Percentiles rank a stretch among this genome's conserved stretches.
Conservation (phyloP, 2,113 vertebrate genomes). For the Cariama cristata region DNA sequence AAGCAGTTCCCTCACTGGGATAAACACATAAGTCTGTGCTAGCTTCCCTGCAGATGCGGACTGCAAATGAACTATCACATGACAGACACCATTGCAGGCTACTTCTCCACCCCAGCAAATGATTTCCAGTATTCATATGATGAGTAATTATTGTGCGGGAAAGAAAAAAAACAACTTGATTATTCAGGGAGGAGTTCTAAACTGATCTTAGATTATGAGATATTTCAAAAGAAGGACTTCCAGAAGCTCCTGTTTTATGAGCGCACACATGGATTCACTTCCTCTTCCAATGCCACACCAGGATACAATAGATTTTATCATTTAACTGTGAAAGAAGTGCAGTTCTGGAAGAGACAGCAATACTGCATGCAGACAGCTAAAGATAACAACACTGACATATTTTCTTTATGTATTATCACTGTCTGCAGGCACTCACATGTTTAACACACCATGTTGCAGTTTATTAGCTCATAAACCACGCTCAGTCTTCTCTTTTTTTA, state of each 20-base stretch:
- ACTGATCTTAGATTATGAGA: not conserved
- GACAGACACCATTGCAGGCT: not conserved
- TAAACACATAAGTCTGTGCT: not conserved
- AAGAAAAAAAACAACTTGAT: not conserved
- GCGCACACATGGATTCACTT: not conserved
- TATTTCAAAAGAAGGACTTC: constrained; percentile 25
- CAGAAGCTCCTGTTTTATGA: constrained; percentile 23
- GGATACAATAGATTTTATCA: constrained; percentile 27
- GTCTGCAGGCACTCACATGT: not conserved
- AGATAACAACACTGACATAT: constrained; percentile 6
- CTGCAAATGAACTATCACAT: not conserved
- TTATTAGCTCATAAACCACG: constrained; percentile 31
- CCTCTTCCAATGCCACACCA: not conserved
- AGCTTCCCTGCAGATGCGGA: not conserved
- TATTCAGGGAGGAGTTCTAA: not conserved
- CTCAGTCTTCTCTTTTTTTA: not conserved
- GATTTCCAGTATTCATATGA: not conserved
- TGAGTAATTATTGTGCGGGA: not conserved
- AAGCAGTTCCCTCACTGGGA: not conserved
- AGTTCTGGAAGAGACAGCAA: not conserved
- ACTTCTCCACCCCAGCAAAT: not conserved
- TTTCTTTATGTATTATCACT: not conserved
- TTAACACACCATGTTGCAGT: not conserved
- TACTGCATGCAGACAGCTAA: constrained; percentile 7
- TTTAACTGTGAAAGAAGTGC: not conserved